Evolutionary conservation across 1,140 invertebrate genomes (phyloP).

Genomic region (Caenorhabditis inopinata): DNA sequence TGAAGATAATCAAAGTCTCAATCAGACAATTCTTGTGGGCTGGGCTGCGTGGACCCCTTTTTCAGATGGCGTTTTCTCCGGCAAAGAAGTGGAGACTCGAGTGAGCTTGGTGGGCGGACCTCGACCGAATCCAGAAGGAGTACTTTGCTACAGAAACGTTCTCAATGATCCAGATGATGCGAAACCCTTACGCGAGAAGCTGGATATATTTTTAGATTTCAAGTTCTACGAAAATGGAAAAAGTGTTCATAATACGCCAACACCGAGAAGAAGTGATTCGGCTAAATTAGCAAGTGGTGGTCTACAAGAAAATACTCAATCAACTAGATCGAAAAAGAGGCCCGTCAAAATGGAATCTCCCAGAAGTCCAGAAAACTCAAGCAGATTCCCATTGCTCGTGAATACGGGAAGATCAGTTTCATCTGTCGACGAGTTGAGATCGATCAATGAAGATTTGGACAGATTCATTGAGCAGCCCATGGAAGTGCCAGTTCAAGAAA

Average conservation of each 20-base stretch:
- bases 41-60: constrained; percentile 39
- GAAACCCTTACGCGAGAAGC: neutral
- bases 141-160: constrained; percentile 37
- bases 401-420: constrained; percentile 9
- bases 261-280: neutral
- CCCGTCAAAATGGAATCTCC: neutral
- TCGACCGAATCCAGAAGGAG: constrained; percentile 39
- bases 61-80: neutral
- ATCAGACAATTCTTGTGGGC: constrained; percentile 21
- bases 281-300: neutral
- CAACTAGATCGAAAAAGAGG: neutral
- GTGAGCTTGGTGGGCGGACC: constrained; percentile 36
- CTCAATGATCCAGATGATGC: neutral
- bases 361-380: neutral
- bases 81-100: neutral
- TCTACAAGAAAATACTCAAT: neutral
- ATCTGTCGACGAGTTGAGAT: neutral
- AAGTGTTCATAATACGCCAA: constrained; percentile 18
- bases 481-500: neutral
- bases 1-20: constrained; percentile 1
- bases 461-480: constrained; percentile 1
- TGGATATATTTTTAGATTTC: neutral
- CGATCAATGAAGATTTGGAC: constrained; percentile 5
- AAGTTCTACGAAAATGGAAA: constrained; percentile 26
- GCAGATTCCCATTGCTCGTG: constrained; percentile 1